Conservation (phyloP, 2,888 invertebrate genomes). For the Orchestes rusci region DNA sequence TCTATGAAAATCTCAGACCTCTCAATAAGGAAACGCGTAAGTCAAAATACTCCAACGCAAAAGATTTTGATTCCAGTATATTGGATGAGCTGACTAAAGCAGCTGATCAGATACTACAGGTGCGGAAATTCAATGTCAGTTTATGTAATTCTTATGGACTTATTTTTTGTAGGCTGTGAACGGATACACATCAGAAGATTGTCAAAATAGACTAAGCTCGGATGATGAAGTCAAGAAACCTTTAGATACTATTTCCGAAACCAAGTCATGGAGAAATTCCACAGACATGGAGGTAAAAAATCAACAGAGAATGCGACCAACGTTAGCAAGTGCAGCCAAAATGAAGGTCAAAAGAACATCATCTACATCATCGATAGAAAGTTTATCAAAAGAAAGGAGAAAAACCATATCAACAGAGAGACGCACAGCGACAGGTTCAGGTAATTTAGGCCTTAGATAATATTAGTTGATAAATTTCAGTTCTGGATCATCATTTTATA, state of each 20-base stretch:
- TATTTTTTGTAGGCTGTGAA: constrained; percentile 42
- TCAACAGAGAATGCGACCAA: constrained; percentile 27
- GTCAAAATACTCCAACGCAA: constrained; percentile 17
- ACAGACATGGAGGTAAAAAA: constrained; percentile 21
- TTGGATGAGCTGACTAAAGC: constrained; percentile 52
- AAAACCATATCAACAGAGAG: constrained; percentile 20
- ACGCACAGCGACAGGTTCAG: constrained; percentile 19
- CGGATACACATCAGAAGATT: constrained; percentile 48
- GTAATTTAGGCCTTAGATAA: no score
- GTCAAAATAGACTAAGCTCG: constrained; percentile 34
- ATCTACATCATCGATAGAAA: constrained; percentile 43
- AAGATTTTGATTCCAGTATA: constrained; percentile 42
- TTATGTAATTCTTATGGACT: neutral
- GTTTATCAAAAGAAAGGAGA: constrained; percentile 31
- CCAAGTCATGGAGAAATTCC: constrained; percentile 38
- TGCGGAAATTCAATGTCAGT: constrained; percentile 1
- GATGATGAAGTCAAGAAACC: constrained; percentile 30
- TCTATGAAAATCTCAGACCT: constrained; percentile 40
- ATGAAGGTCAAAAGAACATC: constrained; percentile 37
- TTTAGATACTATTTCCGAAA: constrained; percentile 44
- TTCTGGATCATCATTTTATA: no score
- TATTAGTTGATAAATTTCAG: no score
- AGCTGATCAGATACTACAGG: constrained; percentile 52
- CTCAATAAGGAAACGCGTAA: constrained; percentile 29
- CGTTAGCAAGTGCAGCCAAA: constrained; percentile 28